phyloP scores from a whole-genome alignment of 2,888 invertebrate genomes.

The Cordylochernes scorpioides region DNA sequence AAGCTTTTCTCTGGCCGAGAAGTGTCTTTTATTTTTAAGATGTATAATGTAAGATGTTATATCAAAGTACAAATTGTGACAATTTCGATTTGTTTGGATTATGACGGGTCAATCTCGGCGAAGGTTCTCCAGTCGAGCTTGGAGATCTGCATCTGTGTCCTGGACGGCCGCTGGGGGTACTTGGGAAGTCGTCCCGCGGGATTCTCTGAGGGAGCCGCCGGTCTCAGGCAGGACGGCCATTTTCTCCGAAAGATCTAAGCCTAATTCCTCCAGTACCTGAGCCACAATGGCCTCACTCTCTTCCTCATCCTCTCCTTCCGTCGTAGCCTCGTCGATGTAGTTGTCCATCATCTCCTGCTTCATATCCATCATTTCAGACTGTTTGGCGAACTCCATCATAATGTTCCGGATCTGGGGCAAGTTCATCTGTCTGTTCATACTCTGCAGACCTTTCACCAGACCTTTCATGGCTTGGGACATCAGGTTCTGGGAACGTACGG shows the following conservation, averaged over 20 bases:
- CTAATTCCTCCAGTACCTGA: constrained; percentile 89
- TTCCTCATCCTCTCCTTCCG: constrained; percentile 88
- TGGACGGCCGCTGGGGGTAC: no score
- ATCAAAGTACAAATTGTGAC: no score
- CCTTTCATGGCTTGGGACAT: constrained; percentile 99
- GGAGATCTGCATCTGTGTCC: constrained; percentile 89
- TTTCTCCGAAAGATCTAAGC: constrained; percentile 75
- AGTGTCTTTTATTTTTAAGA: no score
- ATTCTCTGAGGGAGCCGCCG: constrained; percentile 26
- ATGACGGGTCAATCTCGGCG: constrained; percentile 46
- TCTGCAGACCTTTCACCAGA: constrained; percentile 88
- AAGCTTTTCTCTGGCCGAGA: no score
- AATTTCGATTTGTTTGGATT: no score
- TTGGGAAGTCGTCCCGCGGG: constrained; percentile 15
- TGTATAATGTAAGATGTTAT: no score
- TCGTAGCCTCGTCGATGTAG: constrained; percentile 98
- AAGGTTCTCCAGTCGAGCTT: constrained; percentile 80
- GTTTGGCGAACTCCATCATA: constrained; percentile 80
- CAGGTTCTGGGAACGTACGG: constrained; percentile 84
- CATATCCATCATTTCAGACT: constrained; percentile 99
- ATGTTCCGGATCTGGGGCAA: constrained; percentile 97
- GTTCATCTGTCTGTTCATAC: constrained; percentile 73
- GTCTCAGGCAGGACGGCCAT: constrained; percentile 58
- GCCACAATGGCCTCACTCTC: constrained; percentile 84
- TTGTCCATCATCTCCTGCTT: constrained; percentile 99